phyloP scores from a whole-genome alignment of 2,113 vertebrate genomes.

The Parus major region DNA sequence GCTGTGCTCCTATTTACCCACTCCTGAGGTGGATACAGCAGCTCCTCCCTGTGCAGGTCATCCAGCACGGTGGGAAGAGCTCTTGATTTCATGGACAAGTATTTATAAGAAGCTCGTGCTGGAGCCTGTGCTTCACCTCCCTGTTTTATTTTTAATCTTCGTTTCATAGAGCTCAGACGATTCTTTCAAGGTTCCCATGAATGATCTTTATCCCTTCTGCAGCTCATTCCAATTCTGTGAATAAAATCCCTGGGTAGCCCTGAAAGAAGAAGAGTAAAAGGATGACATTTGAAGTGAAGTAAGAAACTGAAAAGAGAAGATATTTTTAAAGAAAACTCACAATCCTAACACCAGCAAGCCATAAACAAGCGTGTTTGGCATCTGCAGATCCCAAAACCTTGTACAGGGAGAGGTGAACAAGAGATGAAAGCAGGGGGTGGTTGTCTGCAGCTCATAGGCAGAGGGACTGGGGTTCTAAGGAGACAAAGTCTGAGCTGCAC shows the following conservation, averaged over 20 bases:
- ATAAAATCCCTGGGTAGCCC: slow-evolving; percentile 48
- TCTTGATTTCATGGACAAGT: background rate
- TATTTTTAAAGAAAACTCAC: background rate
- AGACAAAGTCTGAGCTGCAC: background rate
- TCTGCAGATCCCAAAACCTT: background rate
- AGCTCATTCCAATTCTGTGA: slow-evolving; percentile 17
- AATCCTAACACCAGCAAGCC: background rate
- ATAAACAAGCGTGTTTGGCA: background rate
- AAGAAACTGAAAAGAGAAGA: background rate
- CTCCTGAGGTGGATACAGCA: background rate
- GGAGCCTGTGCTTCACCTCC: background rate
- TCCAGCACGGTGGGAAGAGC: rapidly evolving
- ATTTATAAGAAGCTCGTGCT: background rate
- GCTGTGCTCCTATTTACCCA: background rate
- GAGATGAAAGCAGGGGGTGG: background rate
- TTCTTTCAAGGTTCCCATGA: slow-evolving; percentile 20
- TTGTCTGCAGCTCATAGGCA: background rate
- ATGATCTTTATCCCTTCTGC: slow-evolving; percentile 36
- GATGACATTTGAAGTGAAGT: slow-evolving; percentile 24
- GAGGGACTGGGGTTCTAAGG: background rate
- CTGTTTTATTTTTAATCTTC: slow-evolving; percentile 47
- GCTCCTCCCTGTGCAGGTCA: background rate
- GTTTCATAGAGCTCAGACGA: slow-evolving; percentile 30
- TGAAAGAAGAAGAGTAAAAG: slow-evolving; percentile 13
- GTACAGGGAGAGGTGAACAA: background rate